Evolutionary conservation across 2,113 vertebrate genomes (phyloP).

Genomic region (Rhinoderma darwinii): DNA sequence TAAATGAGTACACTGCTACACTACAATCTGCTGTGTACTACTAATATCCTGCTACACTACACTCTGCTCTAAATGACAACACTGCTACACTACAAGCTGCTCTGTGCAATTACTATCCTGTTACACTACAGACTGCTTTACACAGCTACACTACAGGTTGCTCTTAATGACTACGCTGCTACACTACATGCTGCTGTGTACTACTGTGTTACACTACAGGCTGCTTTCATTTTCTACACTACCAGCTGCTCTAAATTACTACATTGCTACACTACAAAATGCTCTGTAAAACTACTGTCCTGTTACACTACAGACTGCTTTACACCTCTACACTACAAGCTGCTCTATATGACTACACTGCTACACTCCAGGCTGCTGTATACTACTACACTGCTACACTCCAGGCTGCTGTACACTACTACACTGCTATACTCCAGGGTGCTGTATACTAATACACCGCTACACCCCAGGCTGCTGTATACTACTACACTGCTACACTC

Average conservation of each 20-base stretch:
- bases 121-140: too few relatives aligned
- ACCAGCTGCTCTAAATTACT: background rate
- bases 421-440: background rate
- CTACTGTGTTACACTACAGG: background rate
- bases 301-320: background rate
- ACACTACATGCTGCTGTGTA: background rate
- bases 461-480: background rate
- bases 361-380: background rate
- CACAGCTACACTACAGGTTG: background rate
- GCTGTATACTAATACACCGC: background rate
- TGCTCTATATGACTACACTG: background rate
- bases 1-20: too few relatives aligned
- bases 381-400: background rate
- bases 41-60: too few relatives aligned
- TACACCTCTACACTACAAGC: background rate
- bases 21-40: too few relatives aligned
- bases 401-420: background rate
- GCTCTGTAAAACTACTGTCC: background rate
- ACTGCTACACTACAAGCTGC: background rate
- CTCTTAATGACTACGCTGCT: background rate
- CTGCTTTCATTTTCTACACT: too few relatives aligned
- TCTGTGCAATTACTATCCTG: too few relatives aligned
- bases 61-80: too few relatives aligned
- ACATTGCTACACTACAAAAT: background rate
- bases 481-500: background rate